phyloP scores from a whole-genome alignment of 2,888 invertebrate genomes.

The Phengaris arion region DNA sequence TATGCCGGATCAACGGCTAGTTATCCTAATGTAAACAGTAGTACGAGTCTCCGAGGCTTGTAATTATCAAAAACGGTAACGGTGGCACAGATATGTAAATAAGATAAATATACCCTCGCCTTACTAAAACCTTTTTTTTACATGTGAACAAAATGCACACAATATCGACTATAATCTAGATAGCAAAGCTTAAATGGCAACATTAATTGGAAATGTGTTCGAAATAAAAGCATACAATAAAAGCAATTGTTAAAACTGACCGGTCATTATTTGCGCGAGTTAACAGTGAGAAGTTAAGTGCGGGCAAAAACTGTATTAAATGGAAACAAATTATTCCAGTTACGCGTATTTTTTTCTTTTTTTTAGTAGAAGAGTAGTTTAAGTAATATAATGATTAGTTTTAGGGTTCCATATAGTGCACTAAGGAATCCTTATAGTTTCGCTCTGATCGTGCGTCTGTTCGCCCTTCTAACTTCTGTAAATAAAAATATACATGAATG shows the following conservation, averaged over 20 bases:
- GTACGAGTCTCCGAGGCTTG: too few relatives aligned
- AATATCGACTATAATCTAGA: slow-evolving; percentile 1
- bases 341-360: neutral
- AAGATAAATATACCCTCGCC: neutral
- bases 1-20: too few relatives aligned
- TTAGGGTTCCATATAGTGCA: neutral
- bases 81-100: neutral
- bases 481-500: too few relatives aligned
- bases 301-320: slow-evolving; percentile 68
- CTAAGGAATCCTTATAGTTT: too few relatives aligned
- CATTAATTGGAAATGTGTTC: slow-evolving; percentile 27
- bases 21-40: too few relatives aligned
- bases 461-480: too few relatives aligned
- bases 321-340: slow-evolving; percentile 50
- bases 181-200: slow-evolving; percentile 19
- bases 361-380: neutral
- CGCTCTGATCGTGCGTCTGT: too few relatives aligned
- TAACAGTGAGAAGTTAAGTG: slow-evolving; percentile 41
- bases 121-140: neutral
- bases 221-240: slow-evolving; percentile 27
- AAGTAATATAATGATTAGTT: neutral
- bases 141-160: neutral
- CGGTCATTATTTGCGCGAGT: slow-evolving; percentile 36
- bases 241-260: slow-evolving; percentile 31
- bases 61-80: too few relatives aligned